Base-by-base conservation (phyloP, 2,113 vertebrate species). In the Pluvialis apricaria region DNA sequence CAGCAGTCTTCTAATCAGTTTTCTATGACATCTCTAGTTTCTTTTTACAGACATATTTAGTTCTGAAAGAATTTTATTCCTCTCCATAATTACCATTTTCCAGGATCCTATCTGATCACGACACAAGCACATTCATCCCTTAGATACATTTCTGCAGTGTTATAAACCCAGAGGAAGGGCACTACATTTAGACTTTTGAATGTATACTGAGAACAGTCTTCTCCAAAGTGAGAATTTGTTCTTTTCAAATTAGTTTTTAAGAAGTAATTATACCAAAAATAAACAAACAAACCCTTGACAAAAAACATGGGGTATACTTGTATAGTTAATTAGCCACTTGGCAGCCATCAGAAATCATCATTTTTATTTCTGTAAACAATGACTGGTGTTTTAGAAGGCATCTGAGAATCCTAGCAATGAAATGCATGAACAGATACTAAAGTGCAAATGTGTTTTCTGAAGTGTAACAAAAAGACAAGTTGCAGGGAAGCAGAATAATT, bases 291-390 rank as follows among this genome's bases (percentile, higher is more conserved):
- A 47, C 7, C 4, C 11, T 57, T 52, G 45, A 13, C 5, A 22
- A 45, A 66, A 52, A 47, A 32, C 51, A 71, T 49, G 16, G 21
- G 21, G 12, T 72, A 61, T 69, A 76, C 47, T 73, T 83, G 7
- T 58, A 52, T 54, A 2, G 9, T 75, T 94, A 88, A 88, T 95
- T 65, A 94, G 40, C 19, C 80, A 58, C 44, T 90, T 94, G 79
- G 76, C 57, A 92, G 85, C n/a, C 80, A 82, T 86, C 77, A 95
- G 61, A 88, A 70, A 86, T 38, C 6, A 80, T 62, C 0, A 44
- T 61, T 95, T 92, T 91, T 92, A 34, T 78, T 80, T 86, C 44
- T 92, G 52, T 72, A 90, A 92, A 94, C 22, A 77, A 36, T 64
- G 31, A 71, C 70, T 96, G 61, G 58, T 83, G 83, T 76, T 83